phyloP scores from a whole-genome alignment of 2,888 invertebrate species.

The Catocala sponsa region DNA sequence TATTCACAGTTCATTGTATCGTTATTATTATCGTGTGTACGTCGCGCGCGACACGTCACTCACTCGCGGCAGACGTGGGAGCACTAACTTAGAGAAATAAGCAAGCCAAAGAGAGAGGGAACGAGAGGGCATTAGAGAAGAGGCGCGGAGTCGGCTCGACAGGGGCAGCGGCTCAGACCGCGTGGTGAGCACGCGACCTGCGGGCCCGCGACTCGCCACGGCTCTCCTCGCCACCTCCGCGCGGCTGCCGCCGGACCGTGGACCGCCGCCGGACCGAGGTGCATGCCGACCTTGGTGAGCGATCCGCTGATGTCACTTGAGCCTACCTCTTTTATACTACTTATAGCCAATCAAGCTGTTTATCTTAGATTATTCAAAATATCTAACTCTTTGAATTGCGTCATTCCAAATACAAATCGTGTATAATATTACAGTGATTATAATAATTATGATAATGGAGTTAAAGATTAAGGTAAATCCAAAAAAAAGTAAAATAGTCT shows the following conservation, averaged over 20 bases:
- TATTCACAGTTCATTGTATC: conserved; percentile 68
- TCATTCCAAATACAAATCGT: no score
- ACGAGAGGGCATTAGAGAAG: conserved; percentile 69
- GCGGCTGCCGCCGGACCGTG: neutral
- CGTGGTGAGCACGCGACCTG: conserved; percentile 46
- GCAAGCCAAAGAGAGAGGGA: conserved; percentile 71
- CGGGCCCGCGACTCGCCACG: conserved; percentile 25
- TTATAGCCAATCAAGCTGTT: conserved; percentile 19
- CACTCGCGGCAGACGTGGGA: conserved; percentile 70
- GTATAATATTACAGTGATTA: no score
- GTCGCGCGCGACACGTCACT: conserved; percentile 69
- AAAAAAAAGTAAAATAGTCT: no score
- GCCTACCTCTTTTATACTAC: conserved; percentile 22
- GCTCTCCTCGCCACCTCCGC: conserved; percentile 8
- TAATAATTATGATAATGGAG: no score
- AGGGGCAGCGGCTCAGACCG: conserved; percentile 39
- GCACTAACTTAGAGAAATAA: conserved; percentile 76
- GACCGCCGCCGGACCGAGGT: conserved; percentile 8
- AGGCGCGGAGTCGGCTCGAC: conserved; percentile 45
- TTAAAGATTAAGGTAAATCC: no score
- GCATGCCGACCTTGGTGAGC: conserved; percentile 39
- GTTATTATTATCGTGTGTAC: conserved; percentile 54
- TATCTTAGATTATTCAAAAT: conserved; percentile 1
- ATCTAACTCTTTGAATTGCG: neutral
- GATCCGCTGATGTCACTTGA: conserved; percentile 47